Percentiles rank a stretch among this genome's conserved stretches.
phyloP scores from a whole-genome alignment of 2,888 invertebrate species.

The Hypsopygia costalis region DNA sequence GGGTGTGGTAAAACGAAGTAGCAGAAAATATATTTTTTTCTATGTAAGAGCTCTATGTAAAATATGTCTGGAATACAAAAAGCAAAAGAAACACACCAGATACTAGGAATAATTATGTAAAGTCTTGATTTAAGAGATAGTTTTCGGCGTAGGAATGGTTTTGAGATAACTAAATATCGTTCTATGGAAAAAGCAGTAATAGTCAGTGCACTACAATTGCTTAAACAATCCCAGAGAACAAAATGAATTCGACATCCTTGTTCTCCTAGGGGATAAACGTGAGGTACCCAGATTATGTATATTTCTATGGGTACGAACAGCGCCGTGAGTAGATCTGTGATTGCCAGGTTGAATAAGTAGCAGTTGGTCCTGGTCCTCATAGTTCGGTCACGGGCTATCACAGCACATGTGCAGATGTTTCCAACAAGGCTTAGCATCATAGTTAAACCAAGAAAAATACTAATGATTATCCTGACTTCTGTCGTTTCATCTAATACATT shows the following conservation, averaged over 20 bases:
- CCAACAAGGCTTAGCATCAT: conserved; percentile 87
- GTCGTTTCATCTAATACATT: conserved; percentile 70
- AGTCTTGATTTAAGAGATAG: conserved; percentile 89
- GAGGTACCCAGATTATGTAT: conserved; percentile 87
- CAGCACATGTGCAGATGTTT: conserved; percentile 88
- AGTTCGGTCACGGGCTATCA: conserved; percentile 85
- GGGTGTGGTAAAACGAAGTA: conserved; percentile 46
- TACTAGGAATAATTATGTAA: conserved; percentile 83
- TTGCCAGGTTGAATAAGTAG: conserved; percentile 88
- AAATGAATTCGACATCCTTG: conserved; percentile 87
- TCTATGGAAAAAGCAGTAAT: conserved; percentile 94
- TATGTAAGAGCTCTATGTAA: conserved; percentile 53
- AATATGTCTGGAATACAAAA: conserved; percentile 85
- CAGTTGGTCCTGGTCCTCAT: conserved; percentile 93
- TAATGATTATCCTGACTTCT: conserved; percentile 72
- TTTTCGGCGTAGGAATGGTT: conserved; percentile 89
- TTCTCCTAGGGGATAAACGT: conserved; percentile 88
- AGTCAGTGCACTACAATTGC: conserved; percentile 89
- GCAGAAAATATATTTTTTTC: conserved; percentile 56
- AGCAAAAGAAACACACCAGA: conserved; percentile 88
- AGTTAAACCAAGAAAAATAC: conserved; percentile 81
- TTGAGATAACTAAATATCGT: conserved; percentile 91
- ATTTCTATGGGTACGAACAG: conserved; percentile 89
- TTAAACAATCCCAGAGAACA: conserved; percentile 89
- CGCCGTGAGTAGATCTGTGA: conserved; percentile 87